A percentile compares a stretch with the other conserved stretches of the same genome.
These are phyloP conservation scores for Intellagama lesueurii DNA, from an alignment of 2,797 vertebrate species.

Conservation along the genomic window DNA sequence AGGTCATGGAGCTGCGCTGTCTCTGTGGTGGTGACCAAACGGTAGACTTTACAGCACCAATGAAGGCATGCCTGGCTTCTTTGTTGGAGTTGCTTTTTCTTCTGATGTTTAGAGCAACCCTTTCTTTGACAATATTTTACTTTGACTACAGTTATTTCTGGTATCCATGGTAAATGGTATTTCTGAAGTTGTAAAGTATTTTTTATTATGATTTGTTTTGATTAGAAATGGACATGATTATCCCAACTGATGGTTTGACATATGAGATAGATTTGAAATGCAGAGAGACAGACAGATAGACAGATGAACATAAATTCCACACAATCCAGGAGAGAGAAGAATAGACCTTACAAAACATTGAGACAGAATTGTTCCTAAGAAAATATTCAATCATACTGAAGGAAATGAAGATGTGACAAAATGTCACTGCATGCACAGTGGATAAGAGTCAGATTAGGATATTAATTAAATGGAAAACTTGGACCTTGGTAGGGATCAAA, in stretches of 20 bases:
- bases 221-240: too few relatives aligned
- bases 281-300: too few relatives aligned
- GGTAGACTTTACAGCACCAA: neutral
- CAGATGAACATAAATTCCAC: too few relatives aligned
- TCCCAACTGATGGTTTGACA: too few relatives aligned
- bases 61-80: neutral
- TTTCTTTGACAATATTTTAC: neutral
- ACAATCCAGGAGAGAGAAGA: neutral
- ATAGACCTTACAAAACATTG: neutral
- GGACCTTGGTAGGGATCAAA: slow-evolving; percentile 10
- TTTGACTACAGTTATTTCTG: neutral
- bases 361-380: neutral
- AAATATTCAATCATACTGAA: neutral
- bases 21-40: neutral
- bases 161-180: neutral
- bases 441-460: slow-evolving; percentile 5
- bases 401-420: neutral
- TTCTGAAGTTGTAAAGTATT: neutral
- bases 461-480: slow-evolving; percentile 34
- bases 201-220: too few relatives aligned
- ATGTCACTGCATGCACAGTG: neutral
- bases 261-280: too few relatives aligned
- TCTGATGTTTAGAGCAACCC: neutral
- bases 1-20: neutral
- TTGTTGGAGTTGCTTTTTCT: neutral